Base-by-base conservation (phyloP, 2,888 invertebrate species). In the Rhyacophila evoluta region DNA sequence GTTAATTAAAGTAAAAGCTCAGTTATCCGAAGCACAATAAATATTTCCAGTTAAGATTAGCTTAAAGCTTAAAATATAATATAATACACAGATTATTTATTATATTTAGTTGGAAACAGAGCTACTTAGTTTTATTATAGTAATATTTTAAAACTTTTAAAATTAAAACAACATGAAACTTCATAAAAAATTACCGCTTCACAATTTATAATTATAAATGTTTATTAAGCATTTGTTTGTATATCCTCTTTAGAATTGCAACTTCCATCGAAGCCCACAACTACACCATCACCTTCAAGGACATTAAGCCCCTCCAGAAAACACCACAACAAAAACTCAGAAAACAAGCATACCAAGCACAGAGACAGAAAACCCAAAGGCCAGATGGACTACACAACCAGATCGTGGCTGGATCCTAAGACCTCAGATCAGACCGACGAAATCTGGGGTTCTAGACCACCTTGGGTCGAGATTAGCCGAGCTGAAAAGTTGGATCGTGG, bases 351-450 rank as follows among this genome's bases (percentile, higher is more conserved):
- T 71, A 72, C 38, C 37, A 81, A 76, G 19, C 72, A 77, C 12
- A 75, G 77, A 15, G 79, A 75, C 1, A 79, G 79, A 67, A 78
- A 80, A 38, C 77, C 39, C 2, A 80, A 77, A 74, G 79, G 80
- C 6, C 70, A 74, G 36, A 55, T 74, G 38, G 80, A 82, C 36
- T 37, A 74, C 69, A 82, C 80, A 15, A 82, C 79, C n/a, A 79
- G 80, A 29, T 80, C 81, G 29, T 82, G 81, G 81, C 76, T 79
- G 79, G 81, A 81, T 37, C 55, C 73, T 1, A 81, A 74, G 28
- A 55, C 77, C 11, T 79, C 81, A 1, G 81, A 81, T 41, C 78
- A 74, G 5, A 78, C 77, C 1, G n/a, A 74, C 11, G 80, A 80
- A 5, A 36, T 19, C 1, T 76, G 37, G 55, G 76, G 68, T 0